These are phyloP conservation scores for Pyrgus malvae DNA, from an alignment of 2,888 invertebrate genomes.

Conservation along the genomic window DNA sequence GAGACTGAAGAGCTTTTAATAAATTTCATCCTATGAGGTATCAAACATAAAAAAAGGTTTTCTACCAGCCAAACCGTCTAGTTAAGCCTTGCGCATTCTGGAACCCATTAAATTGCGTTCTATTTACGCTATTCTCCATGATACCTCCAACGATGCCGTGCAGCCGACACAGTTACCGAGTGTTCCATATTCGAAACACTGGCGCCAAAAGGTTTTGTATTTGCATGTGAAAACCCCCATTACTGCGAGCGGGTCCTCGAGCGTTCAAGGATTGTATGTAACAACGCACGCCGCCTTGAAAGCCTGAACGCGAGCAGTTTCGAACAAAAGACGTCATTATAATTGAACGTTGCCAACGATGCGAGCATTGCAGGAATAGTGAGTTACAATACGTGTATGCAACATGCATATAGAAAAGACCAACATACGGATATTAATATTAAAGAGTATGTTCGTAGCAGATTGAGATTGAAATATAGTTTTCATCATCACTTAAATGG, in stretches of 20 bases:
- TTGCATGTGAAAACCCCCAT: conserved; percentile 25
- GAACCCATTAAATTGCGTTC: conserved; percentile 4
- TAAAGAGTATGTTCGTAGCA: no score
- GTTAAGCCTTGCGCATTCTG: conserved; percentile 6
- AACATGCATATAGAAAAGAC: no score
- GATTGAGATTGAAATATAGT: no score
- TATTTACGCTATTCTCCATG: conserved; percentile 8
- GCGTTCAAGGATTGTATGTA: conserved; percentile 19
- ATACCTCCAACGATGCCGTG: conserved; percentile 12
- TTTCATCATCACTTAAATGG: no score
- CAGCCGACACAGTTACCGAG: conserved; percentile 24
- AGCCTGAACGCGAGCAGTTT: conserved; percentile 17
- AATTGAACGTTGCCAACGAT: conserved; percentile 20
- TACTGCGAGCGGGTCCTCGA: conserved; percentile 19
- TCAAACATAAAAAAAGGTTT: no score
- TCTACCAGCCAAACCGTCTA: no score
- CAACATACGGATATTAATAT: no score
- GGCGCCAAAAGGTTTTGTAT: conserved; percentile 24
- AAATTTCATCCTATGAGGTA: no score
- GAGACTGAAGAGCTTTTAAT: no score
- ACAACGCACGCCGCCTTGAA: conserved; percentile 23
- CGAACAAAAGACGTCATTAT: conserved; percentile 27
- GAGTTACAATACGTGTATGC: no score
- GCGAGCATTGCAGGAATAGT: no score
- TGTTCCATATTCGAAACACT: conserved; percentile 22